phyloP scores from a whole-genome alignment of 2,888 invertebrate genomes.

The Lochmaea capreae region DNA sequence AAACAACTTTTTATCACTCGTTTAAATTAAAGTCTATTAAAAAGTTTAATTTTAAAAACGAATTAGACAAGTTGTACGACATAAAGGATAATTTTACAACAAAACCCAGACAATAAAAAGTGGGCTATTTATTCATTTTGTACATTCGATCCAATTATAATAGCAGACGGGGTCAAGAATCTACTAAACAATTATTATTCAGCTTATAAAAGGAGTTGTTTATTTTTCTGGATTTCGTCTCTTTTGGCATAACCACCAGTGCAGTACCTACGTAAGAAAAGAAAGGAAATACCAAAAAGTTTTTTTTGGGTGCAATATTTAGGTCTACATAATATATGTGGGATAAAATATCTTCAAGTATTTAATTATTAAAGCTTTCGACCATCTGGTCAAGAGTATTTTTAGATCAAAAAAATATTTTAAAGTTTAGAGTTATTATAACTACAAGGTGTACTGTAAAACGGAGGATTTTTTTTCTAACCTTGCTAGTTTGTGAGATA shows the following conservation, averaged over 20 bases:
- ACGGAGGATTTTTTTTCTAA: too few relatives aligned
- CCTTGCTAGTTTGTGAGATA: too few relatives aligned
- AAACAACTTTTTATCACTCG: neutral
- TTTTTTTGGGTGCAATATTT: neutral
- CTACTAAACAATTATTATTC: neutral
- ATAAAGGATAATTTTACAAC: neutral
- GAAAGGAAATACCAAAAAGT: too few relatives aligned
- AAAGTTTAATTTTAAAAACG: neutral
- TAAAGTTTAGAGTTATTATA: too few relatives aligned
- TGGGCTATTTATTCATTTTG: neutral
- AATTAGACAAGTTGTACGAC: neutral
- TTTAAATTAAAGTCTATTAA: neutral
- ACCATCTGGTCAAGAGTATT: neutral
- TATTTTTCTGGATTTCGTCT: too few relatives aligned
- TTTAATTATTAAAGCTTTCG: neutral
- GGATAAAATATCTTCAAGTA: neutral
- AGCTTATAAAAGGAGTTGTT: too few relatives aligned
- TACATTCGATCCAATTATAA: neutral
- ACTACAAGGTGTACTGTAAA: too few relatives aligned
- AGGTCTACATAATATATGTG: neutral
- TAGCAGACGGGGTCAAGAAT: constrained; percentile 4
- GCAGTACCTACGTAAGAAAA: too few relatives aligned
- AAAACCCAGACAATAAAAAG: neutral
- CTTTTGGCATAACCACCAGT: too few relatives aligned
- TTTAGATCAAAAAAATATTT: neutral